Evolutionary conservation across 2,113 vertebrate genomes (phyloP), one percentile per base, ranked within the genome.

Genomic region (Xiphophorus hellerii): DNA sequence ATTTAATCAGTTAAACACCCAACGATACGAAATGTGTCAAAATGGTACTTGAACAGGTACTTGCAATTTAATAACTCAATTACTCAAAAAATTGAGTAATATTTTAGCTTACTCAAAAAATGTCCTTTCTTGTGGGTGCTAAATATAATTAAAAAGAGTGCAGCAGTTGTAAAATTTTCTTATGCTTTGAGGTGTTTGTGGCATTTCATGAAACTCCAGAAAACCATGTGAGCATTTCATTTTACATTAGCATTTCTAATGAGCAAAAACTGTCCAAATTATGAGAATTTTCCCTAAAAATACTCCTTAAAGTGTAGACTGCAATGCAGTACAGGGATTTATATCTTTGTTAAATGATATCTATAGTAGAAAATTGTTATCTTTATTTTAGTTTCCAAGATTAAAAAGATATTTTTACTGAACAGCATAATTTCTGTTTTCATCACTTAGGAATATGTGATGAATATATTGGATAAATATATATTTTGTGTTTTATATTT

Each of bases 401-500:
- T 8, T 58, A n/a, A n/a, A 58, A 58, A n/a, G 7, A 8, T 58
- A n/a, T 25, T 15, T 71, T 27, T 62, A 30, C 15, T 11, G 10
- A 11, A 44, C 3, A 48, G 3, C 17, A 10, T 51, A 25, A n/a
- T 44, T 44, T 22, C 28, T 20, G 42, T 67, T 64, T 71, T 30
- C 30, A 67, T 25, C 61, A 63, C 25, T 25, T 29, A 65, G 44
- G 42, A 35, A 82, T 44, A 58, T n/a, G 30, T 30, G 30, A 30
- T 30, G 30, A 30, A 30, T 30, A 30, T 30, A 30, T 30, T 30
- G 3, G 30, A 30, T 30, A 3, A 30, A 30, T 30, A 30, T 9
- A 22, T n/a, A 37, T 7, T 33, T 63, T 9, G 62, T 77, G 77
- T 65, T 48, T 81, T 73, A 28, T 10, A 58, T 69, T 51, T 84